Evolutionary conservation across 1,140 invertebrate genomes (phyloP), one percentile per base, ranked within the genome.

Genomic region (Drepana arcuata): DNA sequence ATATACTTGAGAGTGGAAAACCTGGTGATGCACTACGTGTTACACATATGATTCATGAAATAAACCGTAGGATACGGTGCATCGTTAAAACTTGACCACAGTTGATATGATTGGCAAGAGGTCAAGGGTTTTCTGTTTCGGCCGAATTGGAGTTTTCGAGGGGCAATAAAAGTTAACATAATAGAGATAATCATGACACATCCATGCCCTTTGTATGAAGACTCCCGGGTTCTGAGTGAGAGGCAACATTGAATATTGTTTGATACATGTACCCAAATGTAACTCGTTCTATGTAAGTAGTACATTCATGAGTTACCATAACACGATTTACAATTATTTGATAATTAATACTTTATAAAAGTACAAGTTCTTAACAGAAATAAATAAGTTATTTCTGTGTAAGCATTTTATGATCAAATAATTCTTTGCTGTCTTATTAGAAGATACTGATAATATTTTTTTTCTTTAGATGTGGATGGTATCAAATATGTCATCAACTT

Each of bases 401-500:
- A 21, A 21, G 18, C 9, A 5, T 21, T 21, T 9, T 5, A 21
- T 9, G 9, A 21, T 5, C 9, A 5, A 21, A 21, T 5, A 21
- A 21, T 21, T 9, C 9, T 21, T 9, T 21, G 18, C 18, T 5
- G 18, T 21, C 18, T n/a, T n/a, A n/a, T n/a, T n/a, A n/a, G n/a
- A n/a, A n/a, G n/a, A n/a, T n/a, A n/a, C n/a, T n/a, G n/a, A 18
- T 4, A 31, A 33, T 14, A 12, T 27, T 24, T 48, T 47, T 34
- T 36, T 24, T 15, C 62, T 71, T 23, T 85, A 99, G 97, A 99
- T 91, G 97, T 99, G 62, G 95, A 98, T 84, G 98, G 99, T 81
- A 97, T 99, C 48, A 98, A 97, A 84, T 99, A 95, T 89, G 98
- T 99, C 35, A 96, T 99, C 79, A 99, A 99, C 85, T 99, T 94